A percentile compares a stretch with the other conserved stretches of the same genome.
These are phyloP conservation scores for Bombylius major DNA, from an alignment of 2,888 invertebrate species.

Conservation along the genomic window DNA sequence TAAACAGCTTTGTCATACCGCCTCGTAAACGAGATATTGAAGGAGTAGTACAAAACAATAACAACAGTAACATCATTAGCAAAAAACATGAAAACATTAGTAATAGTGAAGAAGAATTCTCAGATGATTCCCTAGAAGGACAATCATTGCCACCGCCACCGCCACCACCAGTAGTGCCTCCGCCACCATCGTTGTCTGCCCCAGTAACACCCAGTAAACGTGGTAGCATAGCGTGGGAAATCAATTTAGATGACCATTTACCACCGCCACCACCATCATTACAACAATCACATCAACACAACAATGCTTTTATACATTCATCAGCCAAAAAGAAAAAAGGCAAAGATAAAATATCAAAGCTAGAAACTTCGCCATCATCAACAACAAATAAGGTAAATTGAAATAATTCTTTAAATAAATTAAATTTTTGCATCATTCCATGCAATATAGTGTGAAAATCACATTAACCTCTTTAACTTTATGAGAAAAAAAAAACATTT, in stretches of 20 bases:
- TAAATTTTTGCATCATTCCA: too few relatives aligned
- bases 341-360: slow-evolving; percentile 9
- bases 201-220: slow-evolving; percentile 54
- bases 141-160: slow-evolving; percentile 48
- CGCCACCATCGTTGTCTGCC: slow-evolving; percentile 35
- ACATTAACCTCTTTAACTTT: too few relatives aligned
- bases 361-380: slow-evolving; percentile 9
- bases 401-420: too few relatives aligned
- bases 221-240: slow-evolving; percentile 79
- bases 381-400: background rate
- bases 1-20: slow-evolving; percentile 13
- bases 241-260: slow-evolving; percentile 47
- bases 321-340: slow-evolving; percentile 5
- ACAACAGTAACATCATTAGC: background rate
- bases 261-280: slow-evolving; percentile 10
- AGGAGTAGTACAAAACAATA: background rate
- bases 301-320: background rate
- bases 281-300: background rate
- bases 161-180: slow-evolving; percentile 33
- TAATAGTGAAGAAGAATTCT: slow-evolving; percentile 36
- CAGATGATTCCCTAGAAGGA: slow-evolving; percentile 70
- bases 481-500: too few relatives aligned
- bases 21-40: slow-evolving; percentile 2
- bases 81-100: slow-evolving; percentile 5
- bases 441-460: too few relatives aligned